phyloP scores from a whole-genome alignment of 2,113 vertebrate genomes.

The Dasyurus viverrinus region DNA sequence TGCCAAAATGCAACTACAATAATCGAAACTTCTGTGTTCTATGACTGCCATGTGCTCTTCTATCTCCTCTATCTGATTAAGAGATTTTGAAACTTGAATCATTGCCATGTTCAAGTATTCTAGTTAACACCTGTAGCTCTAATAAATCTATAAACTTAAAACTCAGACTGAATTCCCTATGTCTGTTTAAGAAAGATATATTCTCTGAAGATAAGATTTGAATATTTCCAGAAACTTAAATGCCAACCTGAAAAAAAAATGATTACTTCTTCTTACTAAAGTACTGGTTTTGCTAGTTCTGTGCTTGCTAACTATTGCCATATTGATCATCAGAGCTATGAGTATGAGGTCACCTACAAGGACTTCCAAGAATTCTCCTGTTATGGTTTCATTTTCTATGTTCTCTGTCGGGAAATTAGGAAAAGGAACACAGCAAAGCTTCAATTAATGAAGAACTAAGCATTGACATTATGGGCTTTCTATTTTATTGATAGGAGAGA shows the following conservation, averaged over 20 bases:
- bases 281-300: background rate
- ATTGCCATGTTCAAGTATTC: background rate
- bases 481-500: background rate
- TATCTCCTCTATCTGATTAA: background rate
- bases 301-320: background rate
- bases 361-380: background rate
- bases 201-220: background rate
- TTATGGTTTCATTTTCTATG: background rate
- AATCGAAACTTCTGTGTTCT: background rate
- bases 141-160: background rate
- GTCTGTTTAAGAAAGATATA: background rate
- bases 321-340: background rate
- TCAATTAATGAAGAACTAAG: background rate
- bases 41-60: background rate
- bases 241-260: background rate
- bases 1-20: background rate
- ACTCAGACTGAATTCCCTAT: background rate
- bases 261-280: background rate
- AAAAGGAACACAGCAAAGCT: background rate
- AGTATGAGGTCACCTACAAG: background rate
- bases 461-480: background rate
- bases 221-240: background rate
- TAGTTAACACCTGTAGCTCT: background rate
- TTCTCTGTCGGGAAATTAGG: background rate
- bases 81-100: background rate